These are phyloP conservation scores for Argyresthia goedartella DNA, from an alignment of 2,888 invertebrate species.

Conservation along the genomic window DNA sequence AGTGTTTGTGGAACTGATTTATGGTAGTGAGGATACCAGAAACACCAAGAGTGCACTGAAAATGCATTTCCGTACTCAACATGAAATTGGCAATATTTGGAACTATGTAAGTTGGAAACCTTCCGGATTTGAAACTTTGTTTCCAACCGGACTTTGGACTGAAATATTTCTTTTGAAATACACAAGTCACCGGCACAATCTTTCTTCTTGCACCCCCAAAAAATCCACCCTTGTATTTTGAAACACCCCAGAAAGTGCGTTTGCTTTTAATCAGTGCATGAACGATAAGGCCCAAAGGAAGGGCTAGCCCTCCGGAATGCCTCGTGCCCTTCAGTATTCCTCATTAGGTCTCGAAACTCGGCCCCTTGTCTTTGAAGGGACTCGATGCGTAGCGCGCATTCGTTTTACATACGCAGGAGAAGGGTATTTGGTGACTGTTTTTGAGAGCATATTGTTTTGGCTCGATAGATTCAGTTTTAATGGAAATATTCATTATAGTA, in stretches of 20 bases:
- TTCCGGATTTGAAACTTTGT: background rate
- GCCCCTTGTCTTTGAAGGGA: conserved; percentile 37
- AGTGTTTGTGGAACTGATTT: too few relatives aligned
- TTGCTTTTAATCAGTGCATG: conserved; percentile 64
- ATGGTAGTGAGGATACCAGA: too few relatives aligned
- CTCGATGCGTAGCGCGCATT: too few relatives aligned
- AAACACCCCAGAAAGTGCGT: conserved; percentile 41
- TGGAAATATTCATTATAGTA: too few relatives aligned
- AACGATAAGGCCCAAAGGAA: conserved; percentile 45
- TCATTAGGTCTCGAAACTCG: conserved; percentile 14
- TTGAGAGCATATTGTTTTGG: background rate
- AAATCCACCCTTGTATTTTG: conserved; percentile 18
- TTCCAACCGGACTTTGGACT: background rate
- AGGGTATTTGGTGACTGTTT: too few relatives aligned
- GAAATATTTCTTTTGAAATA: background rate
- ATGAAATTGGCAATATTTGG: conserved; percentile 18
- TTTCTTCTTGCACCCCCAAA: background rate
- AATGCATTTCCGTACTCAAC: conserved; percentile 30
- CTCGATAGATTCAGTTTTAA: too few relatives aligned
- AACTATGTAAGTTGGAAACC: conserved; percentile 25
- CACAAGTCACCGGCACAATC: background rate
- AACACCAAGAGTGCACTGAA: background rate
- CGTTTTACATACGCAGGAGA: too few relatives aligned
- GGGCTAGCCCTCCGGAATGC: conserved; percentile 6
- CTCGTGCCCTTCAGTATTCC: conserved; percentile 12